phyloP scores from a whole-genome alignment of 2,888 invertebrate species.

The Parnassius orleans region DNA sequence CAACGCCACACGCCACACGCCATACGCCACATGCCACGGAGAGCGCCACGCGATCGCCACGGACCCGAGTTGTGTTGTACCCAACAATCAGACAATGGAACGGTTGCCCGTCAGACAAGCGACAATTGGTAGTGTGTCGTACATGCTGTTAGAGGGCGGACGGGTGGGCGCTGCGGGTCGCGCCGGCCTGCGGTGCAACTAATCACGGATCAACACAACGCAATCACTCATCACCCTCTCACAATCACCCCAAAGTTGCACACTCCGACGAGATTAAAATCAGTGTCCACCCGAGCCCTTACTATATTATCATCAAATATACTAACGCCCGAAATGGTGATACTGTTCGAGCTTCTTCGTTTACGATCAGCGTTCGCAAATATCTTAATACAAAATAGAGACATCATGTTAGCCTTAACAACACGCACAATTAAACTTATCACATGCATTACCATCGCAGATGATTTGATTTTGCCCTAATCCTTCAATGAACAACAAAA shows the following conservation, averaged over 20 bases:
- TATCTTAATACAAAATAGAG: constrained; percentile 57
- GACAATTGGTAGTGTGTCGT: constrained; percentile 79
- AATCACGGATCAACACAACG: constrained; percentile 23
- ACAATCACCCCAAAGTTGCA: constrained; percentile 44
- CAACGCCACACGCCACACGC: constrained; percentile 38
- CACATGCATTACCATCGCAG: constrained; percentile 68
- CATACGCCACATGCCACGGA: constrained; percentile 61
- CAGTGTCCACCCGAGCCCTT: constrained; percentile 73
- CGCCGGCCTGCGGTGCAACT: constrained; percentile 44
- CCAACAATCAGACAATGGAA: constrained; percentile 82
- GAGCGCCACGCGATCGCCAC: constrained; percentile 79
- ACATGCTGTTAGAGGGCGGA: constrained; percentile 79
- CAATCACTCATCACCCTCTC: constrained; percentile 22
- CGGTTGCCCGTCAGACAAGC: constrained; percentile 83
- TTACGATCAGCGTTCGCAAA: constrained; percentile 52
- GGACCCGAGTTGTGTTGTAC: constrained; percentile 81
- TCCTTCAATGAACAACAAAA: constrained; percentile 17
- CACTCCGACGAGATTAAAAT: constrained; percentile 42
- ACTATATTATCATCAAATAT: constrained; percentile 31
- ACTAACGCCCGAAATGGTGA: constrained; percentile 51
- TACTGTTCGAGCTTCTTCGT: constrained; percentile 39
- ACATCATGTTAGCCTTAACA: constrained; percentile 63
- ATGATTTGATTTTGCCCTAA: constrained; percentile 33
- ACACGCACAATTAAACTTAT: constrained; percentile 57
- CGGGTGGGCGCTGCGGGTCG: constrained; percentile 60